Base-by-base conservation (phyloP, 2,888 invertebrate genomes). In the Byasa hedistus region DNA sequence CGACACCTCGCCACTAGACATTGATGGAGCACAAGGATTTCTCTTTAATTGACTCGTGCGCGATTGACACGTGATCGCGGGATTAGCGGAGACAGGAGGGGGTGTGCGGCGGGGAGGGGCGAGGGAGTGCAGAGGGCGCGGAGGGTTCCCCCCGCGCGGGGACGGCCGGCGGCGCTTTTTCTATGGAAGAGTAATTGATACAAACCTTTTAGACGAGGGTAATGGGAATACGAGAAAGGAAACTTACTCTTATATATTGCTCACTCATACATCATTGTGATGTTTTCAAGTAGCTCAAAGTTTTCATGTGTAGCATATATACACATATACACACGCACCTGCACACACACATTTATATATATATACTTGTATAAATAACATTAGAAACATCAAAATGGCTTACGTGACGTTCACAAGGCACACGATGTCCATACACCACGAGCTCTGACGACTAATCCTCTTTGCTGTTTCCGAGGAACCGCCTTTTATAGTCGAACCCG, bases 31-130 rank as follows among this genome's bases (percentile, higher is more conserved):
- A 52, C 8, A n/a, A 32, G 57, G 63, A 58, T 57, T 58, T 52
- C 23, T 52, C 23, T 23, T 57, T 52, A 64, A 64, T 64, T 58
- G 57, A 58, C 52, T 58, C 23, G 64, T 21, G 57, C 56, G n/a
- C 55, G 62, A 56, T 52, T 24, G 62, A 39, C 62, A 21, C 62
- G 39, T 21, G 23, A 57, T 52, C 36, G 57, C 27, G 21, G 36
- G 58, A 58, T 64, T 58, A 58, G 36, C 22, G 48, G 21, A 7
- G 39, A 15, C 39, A 39, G 15, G 39, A 5, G 51, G 10, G 5
- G 21, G 19, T 15, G 8, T 12, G 44, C 2, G 51, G 39, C 7
- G n/a, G n/a, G 21, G 10, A 10, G 51, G 21, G 3, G 10, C 5
- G n/a, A 3, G 51, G 8, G n/a, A 15, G 21, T 19, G 51, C 15